Conservation (phyloP, 2,797 vertebrate genomes). For the Cyprinodon diabolis region DNA sequence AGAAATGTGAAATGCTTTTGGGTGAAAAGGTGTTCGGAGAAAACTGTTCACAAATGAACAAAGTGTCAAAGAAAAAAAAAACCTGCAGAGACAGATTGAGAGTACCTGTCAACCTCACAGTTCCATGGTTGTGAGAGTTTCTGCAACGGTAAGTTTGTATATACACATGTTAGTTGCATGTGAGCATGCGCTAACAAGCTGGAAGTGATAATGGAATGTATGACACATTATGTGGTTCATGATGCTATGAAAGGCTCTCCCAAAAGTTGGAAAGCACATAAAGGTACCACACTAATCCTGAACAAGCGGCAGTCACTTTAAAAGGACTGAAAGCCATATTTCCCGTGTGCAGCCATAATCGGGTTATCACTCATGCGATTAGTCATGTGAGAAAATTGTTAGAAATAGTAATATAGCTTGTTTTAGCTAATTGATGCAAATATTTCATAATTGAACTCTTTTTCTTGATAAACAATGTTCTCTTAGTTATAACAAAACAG, state of each 20-base stretch:
- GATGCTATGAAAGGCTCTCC: conserved; percentile 41
- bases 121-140: conserved; percentile 42
- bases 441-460: no score
- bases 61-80: conserved; percentile 58
- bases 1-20: conserved; percentile 42
- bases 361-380: background rate
- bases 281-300: conserved; percentile 16
- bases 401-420: no score
- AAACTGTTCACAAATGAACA: conserved; percentile 42
- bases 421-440: no score
- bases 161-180: conserved; percentile 29
- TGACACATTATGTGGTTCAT: conserved; percentile 31
- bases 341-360: background rate
- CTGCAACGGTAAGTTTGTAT: conserved; percentile 36
- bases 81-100: conserved; percentile 63
- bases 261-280: conserved; percentile 40
- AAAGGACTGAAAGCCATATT: background rate
- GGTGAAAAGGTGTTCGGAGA: conserved; percentile 56
- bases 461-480: no score
- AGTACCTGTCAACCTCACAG: conserved; percentile 63
- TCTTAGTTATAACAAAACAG: no score
- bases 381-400: background rate
- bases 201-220: conserved; percentile 34
- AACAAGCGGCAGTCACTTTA: background rate
- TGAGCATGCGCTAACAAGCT: conserved; percentile 35